These are phyloP conservation scores for Muschampia plurimacula DNA, from an alignment of 2,888 invertebrate species.

Conservation along the genomic window DNA sequence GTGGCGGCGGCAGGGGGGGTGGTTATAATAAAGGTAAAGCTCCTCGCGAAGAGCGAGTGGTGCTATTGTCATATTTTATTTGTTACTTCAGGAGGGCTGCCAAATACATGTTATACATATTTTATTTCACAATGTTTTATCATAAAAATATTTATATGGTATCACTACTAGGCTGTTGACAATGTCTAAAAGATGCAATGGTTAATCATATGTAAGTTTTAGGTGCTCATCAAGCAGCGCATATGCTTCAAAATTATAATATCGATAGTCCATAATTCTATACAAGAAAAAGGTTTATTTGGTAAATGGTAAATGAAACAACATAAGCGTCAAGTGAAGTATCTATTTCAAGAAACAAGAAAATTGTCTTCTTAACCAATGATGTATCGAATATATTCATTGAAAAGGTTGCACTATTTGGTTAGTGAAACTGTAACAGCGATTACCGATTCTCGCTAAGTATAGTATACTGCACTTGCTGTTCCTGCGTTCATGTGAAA, in stretches of 20 bases:
- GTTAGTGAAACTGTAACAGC: neutral
- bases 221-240: neutral
- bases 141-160: constrained; percentile 32
- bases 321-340: neutral
- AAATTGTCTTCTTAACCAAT: neutral
- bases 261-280: neutral
- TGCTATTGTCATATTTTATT: constrained; percentile 89
- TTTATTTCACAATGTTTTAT: constrained; percentile 12
- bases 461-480: neutral
- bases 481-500: neutral
- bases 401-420: neutral
- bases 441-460: neutral
- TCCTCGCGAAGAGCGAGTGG: constrained; percentile 90
- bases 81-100: constrained; percentile 81
- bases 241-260: neutral
- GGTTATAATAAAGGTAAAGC: constrained; percentile 99
- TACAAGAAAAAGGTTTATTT: neutral
- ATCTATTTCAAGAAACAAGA: neutral
- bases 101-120: constrained; percentile 60
- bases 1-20: constrained; percentile 97
- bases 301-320: neutral
- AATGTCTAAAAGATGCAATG: constrained; percentile 38
- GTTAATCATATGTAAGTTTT: neutral
- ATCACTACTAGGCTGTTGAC: constrained; percentile 62
- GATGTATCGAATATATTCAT: neutral